Evolutionary conservation across 1,140 invertebrate species (phyloP).

Genomic region (Magallana angulata): DNA sequence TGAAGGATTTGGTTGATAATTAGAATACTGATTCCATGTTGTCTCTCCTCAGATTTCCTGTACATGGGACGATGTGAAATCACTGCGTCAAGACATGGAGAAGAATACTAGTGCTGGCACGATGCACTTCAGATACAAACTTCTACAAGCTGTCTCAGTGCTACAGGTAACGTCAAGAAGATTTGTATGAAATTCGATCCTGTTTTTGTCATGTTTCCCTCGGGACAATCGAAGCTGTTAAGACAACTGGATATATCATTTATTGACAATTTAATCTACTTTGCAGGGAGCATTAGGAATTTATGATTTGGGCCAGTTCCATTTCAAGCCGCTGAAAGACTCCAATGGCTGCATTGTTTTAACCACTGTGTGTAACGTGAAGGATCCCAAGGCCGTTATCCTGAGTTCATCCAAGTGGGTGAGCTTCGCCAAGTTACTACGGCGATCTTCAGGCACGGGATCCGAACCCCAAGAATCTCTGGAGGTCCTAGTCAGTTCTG

Average conservation of each 20-base stretch:
- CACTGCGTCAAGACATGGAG: slow-evolving; percentile 93
- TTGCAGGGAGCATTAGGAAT: slow-evolving; percentile 89
- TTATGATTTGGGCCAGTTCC: slow-evolving; percentile 94
- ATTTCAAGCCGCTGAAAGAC: slow-evolving; percentile 92
- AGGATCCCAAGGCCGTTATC: slow-evolving; percentile 86
- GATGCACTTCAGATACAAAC: slow-evolving; percentile 92
- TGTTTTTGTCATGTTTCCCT: too few relatives aligned
- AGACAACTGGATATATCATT: background rate
- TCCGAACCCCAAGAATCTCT: slow-evolving; percentile 82
- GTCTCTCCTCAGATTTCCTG: slow-evolving; percentile 86
- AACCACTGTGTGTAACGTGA: slow-evolving; percentile 90
- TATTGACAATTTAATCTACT: slow-evolving; percentile 35
- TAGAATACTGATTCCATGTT: background rate
- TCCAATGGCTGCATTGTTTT: slow-evolving; percentile 93
- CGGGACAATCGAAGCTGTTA: too few relatives aligned
- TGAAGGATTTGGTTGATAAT: too few relatives aligned
- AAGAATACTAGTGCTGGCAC: slow-evolving; percentile 93
- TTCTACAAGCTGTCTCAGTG: slow-evolving; percentile 92
- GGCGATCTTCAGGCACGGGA: slow-evolving; percentile 41
- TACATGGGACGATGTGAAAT: slow-evolving; percentile 97
- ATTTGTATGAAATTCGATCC: too few relatives aligned
- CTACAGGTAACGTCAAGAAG: slow-evolving; percentile 88
- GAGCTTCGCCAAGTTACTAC: slow-evolving; percentile 52
- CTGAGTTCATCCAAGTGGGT: slow-evolving; percentile 91
- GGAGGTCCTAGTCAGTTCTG: slow-evolving; percentile 80